Percentiles rank a stretch among this genome's conserved stretches.
Conservation (phyloP, 2,888 invertebrate species). For the Sclerodermus sp. region DNA sequence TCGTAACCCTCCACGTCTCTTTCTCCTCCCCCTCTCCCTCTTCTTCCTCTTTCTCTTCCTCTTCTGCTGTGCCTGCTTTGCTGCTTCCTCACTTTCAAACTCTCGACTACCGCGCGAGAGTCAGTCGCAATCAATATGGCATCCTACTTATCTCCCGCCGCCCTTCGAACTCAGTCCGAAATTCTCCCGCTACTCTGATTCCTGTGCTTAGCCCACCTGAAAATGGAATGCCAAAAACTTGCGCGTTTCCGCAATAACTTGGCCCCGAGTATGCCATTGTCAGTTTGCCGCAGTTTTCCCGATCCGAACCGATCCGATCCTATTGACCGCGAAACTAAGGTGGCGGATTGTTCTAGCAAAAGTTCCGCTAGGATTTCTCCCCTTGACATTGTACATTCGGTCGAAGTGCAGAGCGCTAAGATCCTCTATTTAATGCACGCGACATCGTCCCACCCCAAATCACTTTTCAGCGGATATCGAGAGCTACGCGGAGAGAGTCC, state of each 20-base stretch:
- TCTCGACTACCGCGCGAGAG: constrained; percentile 36
- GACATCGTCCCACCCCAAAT: too few species aligned
- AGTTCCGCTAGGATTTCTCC: too few species aligned
- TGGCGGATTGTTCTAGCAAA: too few species aligned
- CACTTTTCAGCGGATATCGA: too few species aligned
- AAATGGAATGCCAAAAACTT: not conserved
- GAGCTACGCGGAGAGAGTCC: too few species aligned
- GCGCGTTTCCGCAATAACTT: not conserved
- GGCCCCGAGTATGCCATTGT: not conserved
- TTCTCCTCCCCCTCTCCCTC: constrained; percentile 18
- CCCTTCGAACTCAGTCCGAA: constrained; percentile 16
- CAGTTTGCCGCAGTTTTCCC: not conserved
- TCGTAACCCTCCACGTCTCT: constrained; percentile 13
- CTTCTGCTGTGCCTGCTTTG: constrained; percentile 24
- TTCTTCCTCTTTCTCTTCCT: constrained; percentile 16
- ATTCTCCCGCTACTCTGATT: constrained; percentile 3
- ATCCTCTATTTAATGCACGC: too few species aligned
- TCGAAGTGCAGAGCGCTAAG: too few species aligned
- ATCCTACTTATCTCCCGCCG: constrained; percentile 52
- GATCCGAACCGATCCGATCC: not conserved
- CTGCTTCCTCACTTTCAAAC: constrained; percentile 48
- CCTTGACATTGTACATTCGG: too few species aligned
- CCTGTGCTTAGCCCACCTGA: constrained; percentile 2
- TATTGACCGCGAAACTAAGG: too few species aligned
- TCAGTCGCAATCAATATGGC: constrained; percentile 54